Conservation (phyloP, 2,113 vertebrate genomes). For the Saiga tatarica region DNA sequence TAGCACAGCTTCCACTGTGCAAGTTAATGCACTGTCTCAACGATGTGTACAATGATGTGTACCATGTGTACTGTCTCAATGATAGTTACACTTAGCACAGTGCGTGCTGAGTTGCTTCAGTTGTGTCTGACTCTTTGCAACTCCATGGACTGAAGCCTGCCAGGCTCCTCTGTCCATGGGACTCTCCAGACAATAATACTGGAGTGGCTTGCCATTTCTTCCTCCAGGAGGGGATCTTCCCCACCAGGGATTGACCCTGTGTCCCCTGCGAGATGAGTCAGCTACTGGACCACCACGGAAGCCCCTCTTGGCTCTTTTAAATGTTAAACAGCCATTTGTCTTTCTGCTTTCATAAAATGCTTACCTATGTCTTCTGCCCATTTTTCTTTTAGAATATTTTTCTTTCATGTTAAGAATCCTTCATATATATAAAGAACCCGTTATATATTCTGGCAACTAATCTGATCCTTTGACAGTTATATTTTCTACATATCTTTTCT, state of each 20-base stretch:
- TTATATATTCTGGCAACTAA: not conserved
- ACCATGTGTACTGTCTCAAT: not conserved
- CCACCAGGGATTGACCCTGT: not conserved
- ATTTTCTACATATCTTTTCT: not conserved
- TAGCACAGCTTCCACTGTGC: not conserved
- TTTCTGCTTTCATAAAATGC: conserved; percentile 2
- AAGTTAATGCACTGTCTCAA: not conserved
- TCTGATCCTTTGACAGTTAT: not conserved
- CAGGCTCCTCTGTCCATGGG: not conserved
- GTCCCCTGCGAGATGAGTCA: not conserved
- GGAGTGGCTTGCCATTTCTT: not conserved
- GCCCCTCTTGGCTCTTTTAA: not conserved
- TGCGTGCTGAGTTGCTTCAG: not conserved
- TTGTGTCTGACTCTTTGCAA: not conserved
- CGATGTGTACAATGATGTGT: not conserved
- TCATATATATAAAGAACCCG: not conserved
- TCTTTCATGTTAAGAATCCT: not conserved
- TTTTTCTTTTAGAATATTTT: not conserved
- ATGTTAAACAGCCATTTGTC: not conserved
- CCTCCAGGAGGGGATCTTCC: not conserved
- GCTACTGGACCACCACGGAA: not conserved
- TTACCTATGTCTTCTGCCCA: not conserved
- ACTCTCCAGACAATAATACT: not conserved
- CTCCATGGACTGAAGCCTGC: not conserved
- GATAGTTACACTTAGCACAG: not conserved